A percentile compares a stretch with the other conserved stretches of the same genome.
Evolutionary conservation across 2,113 vertebrate species (phyloP).

Genomic region (Thymallus thymallus): DNA sequence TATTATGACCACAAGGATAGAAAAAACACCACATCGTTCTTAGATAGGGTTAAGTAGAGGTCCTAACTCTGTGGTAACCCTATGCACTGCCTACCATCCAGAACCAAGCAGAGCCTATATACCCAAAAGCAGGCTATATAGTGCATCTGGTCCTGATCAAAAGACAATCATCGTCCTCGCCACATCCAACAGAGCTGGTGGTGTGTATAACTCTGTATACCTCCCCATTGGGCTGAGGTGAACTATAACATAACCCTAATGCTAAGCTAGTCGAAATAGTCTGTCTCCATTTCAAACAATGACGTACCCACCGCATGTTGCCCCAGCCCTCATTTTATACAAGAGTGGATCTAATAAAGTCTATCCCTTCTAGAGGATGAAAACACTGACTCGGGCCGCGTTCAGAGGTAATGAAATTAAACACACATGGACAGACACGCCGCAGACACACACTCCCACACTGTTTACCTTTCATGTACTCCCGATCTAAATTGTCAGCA

Average conservation of each 20-base stretch:
- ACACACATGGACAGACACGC: slow-evolving; percentile 38
- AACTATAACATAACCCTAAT: slow-evolving; percentile 41
- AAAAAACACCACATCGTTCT: slow-evolving; percentile 11
- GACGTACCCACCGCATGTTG: slow-evolving; percentile 36
- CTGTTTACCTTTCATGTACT: slow-evolving; percentile 49
- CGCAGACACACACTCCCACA: slow-evolving; percentile 29
- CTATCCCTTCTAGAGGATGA: slow-evolving; percentile 61
- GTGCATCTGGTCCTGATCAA: slow-evolving; percentile 53
- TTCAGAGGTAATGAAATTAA: slow-evolving; percentile 57
- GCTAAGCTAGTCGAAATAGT: slow-evolving; percentile 18
- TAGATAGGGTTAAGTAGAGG: slow-evolving; percentile 20
- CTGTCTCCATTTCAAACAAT: slow-evolving; percentile 44
- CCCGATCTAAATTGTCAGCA: slow-evolving; percentile 58
- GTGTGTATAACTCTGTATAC: slow-evolving; percentile 10
- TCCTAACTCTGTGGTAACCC: slow-evolving; percentile 16
- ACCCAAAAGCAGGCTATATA: slow-evolving; percentile 17
- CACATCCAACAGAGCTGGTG: slow-evolving; percentile 31
- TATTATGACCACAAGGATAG: slow-evolving; percentile 6
- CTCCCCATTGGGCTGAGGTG: slow-evolving; percentile 12
- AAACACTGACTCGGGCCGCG: slow-evolving; percentile 35
- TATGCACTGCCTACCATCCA: slow-evolving; percentile 4
- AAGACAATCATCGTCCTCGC: slow-evolving; percentile 49
- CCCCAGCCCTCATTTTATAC: slow-evolving; percentile 46
- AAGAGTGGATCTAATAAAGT: slow-evolving; percentile 53
- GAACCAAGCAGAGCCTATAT: slow-evolving; percentile 22